Base-by-base conservation (phyloP, 2,113 vertebrate species). In the Trichechus manatus region DNA sequence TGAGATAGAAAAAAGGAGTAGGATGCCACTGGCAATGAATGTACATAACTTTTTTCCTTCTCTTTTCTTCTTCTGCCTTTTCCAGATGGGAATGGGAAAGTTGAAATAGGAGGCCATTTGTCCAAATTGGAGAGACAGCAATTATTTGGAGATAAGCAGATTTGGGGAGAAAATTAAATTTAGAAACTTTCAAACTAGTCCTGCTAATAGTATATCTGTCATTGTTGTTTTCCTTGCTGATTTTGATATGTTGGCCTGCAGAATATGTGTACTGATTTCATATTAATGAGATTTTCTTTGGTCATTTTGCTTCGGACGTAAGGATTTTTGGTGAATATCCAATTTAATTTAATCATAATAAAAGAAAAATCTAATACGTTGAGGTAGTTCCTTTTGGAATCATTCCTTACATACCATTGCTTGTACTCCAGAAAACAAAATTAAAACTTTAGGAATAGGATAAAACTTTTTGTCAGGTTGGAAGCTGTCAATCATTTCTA, bases 51-150 rank as follows among this genome's bases (percentile, higher is more conserved):
- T 36, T 25, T 10, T 10, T 11, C 27, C 44, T 17, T 11, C 39
- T 14, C 36, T 23, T 80, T 68, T 66, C n/a, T 56, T 87, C 42
- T 83, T 89, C 85, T 87, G 61, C 31, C 33, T 90, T 94, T 93
- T 84, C 74, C 29, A 85, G 70, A 17, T 93, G 44, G 33, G 42
- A 63, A 39, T 85, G 59, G 87, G 31, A 25, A 15, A 42, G 19
- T 87, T 93, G 77, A 93, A 63, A 80, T 86, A 91, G 82, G 70
- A 86, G 10, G 22, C n/a, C 19, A n/a, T 90, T 95, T 96, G 89
- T 95, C 68, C 53, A 75, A 42, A 63, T 50, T 72, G 31, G 33
- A 78, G 61, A 89, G 44, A 85, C 0, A 77, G 19, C 56, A 93
- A 0, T 88, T 88, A 53, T 36, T 8, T 63, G 70, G 63, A 66